Evolutionary conservation across 2,888 invertebrate genomes (phyloP).

Genomic region (Eudasyphora cyanicolor): DNA sequence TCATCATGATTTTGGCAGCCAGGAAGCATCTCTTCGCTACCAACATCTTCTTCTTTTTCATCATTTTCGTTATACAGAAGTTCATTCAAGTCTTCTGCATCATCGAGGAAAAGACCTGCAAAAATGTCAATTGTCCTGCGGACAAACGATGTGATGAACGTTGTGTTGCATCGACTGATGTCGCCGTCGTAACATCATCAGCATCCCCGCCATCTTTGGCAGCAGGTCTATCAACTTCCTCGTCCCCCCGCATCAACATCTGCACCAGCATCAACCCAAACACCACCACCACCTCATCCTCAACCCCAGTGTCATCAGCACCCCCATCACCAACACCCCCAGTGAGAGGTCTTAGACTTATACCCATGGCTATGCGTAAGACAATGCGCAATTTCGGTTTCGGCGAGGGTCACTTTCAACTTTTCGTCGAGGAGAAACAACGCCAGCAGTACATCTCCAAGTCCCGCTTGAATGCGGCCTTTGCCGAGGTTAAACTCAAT

Average conservation of each 20-base stretch:
- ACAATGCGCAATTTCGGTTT: constrained; percentile 73
- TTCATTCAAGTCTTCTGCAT: constrained; percentile 72
- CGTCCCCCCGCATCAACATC: not conserved
- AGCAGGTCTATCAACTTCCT: constrained; percentile 40
- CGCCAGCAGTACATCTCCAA: constrained; percentile 68
- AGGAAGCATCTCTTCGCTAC: constrained; percentile 73
- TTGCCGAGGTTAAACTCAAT: constrained; percentile 73
- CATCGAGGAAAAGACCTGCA: constrained; percentile 70
- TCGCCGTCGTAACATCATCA: not conserved
- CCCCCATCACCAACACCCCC: constrained; percentile 59
- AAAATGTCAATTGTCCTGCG: constrained; percentile 50
- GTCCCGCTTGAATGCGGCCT: constrained; percentile 72
- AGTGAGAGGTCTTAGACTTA: constrained; percentile 69
- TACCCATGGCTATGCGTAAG: constrained; percentile 71
- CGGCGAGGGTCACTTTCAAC: constrained; percentile 75
- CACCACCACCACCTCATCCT: constrained; percentile 39
- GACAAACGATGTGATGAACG: constrained; percentile 59
- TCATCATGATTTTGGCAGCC: constrained; percentile 70
- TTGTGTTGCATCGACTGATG: not conserved
- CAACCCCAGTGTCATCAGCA: not conserved
- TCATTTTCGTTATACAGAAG: constrained; percentile 73
- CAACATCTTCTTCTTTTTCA: constrained; percentile 71
- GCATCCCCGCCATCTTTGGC: constrained; percentile 53
- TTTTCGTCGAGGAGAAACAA: constrained; percentile 75
- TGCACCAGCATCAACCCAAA: constrained; percentile 46